Conservation (phyloP, 2,888 invertebrate genomes). For the Linyphia triangularis region DNA sequence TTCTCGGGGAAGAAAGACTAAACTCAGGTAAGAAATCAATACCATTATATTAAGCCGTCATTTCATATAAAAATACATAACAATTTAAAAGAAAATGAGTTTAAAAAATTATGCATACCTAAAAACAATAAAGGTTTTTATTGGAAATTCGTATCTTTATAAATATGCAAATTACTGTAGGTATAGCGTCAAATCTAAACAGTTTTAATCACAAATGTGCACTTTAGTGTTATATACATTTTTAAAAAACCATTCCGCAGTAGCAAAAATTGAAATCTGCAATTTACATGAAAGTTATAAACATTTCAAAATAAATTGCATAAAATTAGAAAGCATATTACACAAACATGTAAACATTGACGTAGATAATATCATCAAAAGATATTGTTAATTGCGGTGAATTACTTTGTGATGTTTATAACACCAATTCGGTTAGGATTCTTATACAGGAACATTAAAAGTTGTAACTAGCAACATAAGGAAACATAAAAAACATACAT, state of each 20-base stretch:
- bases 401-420: constrained; percentile 63
- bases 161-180: no score
- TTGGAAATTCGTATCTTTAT: no score
- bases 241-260: constrained; percentile 40
- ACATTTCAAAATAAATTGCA: not conserved
- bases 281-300: constrained; percentile 44
- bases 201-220: constrained; percentile 29
- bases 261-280: constrained; percentile 66
- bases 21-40: no score
- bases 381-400: constrained; percentile 31
- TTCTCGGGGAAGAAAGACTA: no score
- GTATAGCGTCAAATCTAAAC: not conserved
- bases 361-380: constrained; percentile 63
- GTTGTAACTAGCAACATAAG: constrained; percentile 1
- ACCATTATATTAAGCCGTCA: no score
- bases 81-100: not conserved
- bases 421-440: constrained; percentile 70
- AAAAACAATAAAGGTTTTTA: no score
- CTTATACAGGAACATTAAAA: constrained; percentile 56
- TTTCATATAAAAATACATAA: not conserved
- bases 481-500: not conserved
- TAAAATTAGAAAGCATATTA: constrained; percentile 51
- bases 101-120: no score
- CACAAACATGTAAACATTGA: constrained; percentile 63
- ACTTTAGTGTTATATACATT: constrained; percentile 53